Percentiles rank a stretch among this genome's conserved stretches.
Conservation (phyloP, 2,797 vertebrate species). For the Darevskia nairensis region DNA sequence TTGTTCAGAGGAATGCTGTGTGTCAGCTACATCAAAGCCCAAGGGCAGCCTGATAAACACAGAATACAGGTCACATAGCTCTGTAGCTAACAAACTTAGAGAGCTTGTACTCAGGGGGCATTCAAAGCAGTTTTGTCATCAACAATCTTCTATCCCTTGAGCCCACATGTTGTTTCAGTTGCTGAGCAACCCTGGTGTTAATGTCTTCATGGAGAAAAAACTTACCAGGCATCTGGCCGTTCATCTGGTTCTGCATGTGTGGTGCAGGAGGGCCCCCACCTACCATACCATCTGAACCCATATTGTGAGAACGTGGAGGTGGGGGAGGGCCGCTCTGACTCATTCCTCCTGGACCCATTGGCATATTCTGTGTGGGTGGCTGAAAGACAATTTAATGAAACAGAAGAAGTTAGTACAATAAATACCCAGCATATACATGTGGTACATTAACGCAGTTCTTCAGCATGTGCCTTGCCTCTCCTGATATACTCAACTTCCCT, state of each 20-base stretch:
- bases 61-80: constrained; percentile 87
- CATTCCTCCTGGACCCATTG: constrained; percentile 97
- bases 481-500: constrained; percentile 23
- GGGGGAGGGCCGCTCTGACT: constrained; percentile 93
- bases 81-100: constrained; percentile 85
- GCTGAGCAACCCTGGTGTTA: constrained; percentile 93
- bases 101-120: constrained; percentile 82
- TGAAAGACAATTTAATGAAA: constrained; percentile 82
- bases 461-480: constrained; percentile 13
- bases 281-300: constrained; percentile 96
- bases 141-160: constrained; percentile 88
- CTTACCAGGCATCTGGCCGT: constrained; percentile 99
- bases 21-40: constrained; percentile 85
- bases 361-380: constrained; percentile 98
- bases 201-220: constrained; percentile 81
- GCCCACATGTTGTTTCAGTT: constrained; percentile 87
- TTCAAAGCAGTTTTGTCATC: constrained; percentile 88
- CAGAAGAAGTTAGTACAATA: constrained; percentile 73
- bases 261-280: constrained; percentile 92
- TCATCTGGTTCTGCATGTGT: constrained; percentile 99
- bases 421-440: constrained; percentile 65
- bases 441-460: constrained; percentile 54
- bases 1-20: constrained; percentile 84
- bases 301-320: constrained; percentile 93
- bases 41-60: constrained; percentile 84